Conservation (phyloP, 92 coral and sea anemone species). For the Porites divaricata region DNA sequence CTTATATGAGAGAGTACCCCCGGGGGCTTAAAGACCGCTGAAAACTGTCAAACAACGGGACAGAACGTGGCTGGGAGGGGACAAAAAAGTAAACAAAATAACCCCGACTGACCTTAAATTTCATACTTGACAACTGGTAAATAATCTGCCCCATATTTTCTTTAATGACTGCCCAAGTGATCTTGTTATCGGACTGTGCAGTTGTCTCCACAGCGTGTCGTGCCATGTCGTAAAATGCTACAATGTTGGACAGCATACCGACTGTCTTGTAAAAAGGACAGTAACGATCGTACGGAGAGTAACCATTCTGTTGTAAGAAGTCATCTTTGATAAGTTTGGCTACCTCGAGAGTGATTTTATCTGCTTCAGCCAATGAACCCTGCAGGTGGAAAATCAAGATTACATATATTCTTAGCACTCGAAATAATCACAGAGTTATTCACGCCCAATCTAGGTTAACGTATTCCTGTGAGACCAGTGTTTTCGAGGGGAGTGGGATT, state of each 20-base stretch:
- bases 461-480: too few relatives aligned
- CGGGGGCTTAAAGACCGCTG: too few relatives aligned
- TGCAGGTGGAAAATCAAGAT: constrained; percentile 12
- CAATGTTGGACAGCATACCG: constrained; percentile 93
- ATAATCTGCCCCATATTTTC: constrained; percentile 94
- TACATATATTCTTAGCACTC: too few relatives aligned
- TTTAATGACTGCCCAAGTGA: constrained; percentile 96
- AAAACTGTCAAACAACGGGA: too few relatives aligned
- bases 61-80: too few relatives aligned
- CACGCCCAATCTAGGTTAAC: too few relatives aligned
- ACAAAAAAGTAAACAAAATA: background rate
- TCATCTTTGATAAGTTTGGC: constrained; percentile 98
- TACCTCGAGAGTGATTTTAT: constrained; percentile 95
- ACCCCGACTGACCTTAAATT: constrained; percentile 81
- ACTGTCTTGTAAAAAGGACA: constrained; percentile 99
- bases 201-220: constrained; percentile 97
- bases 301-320: constrained; percentile 97
- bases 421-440: too few relatives aligned
- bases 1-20: too few relatives aligned
- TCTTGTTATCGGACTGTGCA: constrained; percentile 98
- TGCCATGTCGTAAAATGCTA: constrained; percentile 93
- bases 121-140: constrained; percentile 92
- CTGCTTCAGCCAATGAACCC: constrained; percentile 98
- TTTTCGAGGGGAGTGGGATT: too few relatives aligned
- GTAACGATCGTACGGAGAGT: constrained; percentile 94